Conservation (phyloP, 2,113 vertebrate genomes). For the Penelope pileata region DNA sequence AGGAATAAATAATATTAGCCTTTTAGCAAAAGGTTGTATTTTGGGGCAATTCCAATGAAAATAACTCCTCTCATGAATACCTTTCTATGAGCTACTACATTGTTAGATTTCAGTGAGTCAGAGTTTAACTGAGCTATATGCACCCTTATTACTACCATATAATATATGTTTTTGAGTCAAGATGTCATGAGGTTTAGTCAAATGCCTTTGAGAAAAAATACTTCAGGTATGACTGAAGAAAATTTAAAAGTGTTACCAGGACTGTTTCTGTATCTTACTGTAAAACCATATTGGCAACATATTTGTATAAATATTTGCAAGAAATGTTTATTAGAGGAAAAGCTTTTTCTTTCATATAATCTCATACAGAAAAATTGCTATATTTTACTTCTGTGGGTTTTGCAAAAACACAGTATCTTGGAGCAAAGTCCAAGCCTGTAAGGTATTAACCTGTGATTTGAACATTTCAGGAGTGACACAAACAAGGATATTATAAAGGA, state of each 20-base stretch:
- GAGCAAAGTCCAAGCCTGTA: neutral
- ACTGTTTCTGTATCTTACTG: neutral
- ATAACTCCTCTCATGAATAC: neutral
- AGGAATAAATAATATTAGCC: neutral
- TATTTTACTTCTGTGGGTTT: neutral
- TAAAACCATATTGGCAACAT: fast-evolving
- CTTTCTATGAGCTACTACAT: neutral
- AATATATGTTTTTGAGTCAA: constrained; percentile 21
- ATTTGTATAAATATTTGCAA: neutral
- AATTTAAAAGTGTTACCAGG: neutral
- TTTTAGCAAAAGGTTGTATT: neutral
- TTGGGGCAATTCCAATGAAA: neutral
- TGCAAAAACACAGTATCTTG: neutral
- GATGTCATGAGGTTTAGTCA: neutral
- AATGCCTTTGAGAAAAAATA: neutral
- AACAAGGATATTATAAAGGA: neutral
- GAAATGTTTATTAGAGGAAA: neutral
- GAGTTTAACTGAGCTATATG: neutral
- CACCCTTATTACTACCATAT: neutral
- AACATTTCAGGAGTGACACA: neutral
- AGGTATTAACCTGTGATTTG: neutral
- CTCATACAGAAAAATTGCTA: neutral
- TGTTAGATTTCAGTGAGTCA: neutral
- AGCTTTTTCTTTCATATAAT: neutral
- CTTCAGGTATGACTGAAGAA: neutral